phyloP scores from a whole-genome alignment of 2,797 vertebrate genomes.

The Orestias chungarensis region DNA sequence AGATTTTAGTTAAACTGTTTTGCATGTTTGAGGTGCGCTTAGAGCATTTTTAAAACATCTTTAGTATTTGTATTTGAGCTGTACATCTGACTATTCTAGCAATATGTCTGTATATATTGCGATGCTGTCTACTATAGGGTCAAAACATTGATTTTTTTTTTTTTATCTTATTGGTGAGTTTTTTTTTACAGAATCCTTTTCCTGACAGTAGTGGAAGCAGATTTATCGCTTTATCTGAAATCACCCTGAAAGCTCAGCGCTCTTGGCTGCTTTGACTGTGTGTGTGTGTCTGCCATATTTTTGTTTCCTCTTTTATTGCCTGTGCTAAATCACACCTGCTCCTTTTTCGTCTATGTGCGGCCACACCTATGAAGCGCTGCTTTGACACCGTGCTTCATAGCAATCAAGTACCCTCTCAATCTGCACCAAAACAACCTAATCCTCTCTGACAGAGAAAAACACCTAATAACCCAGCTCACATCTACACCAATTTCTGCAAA shows the following conservation, averaged over 20 bases:
- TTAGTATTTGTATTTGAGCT: background rate
- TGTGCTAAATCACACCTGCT: conserved; percentile 92
- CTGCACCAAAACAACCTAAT: conserved; percentile 92
- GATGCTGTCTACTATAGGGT: conserved; percentile 39
- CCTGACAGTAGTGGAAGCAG: conserved; percentile 45
- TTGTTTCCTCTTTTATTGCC: conserved; percentile 73
- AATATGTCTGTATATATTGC: conserved; percentile 43
- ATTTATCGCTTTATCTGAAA: conserved; percentile 55
- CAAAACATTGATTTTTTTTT: conserved; percentile 43
- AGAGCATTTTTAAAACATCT: background rate
- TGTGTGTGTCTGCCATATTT: conserved; percentile 66
- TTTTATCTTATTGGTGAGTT: conserved; percentile 35
- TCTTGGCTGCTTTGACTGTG: conserved; percentile 69
- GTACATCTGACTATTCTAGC: background rate
- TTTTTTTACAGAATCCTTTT: conserved; percentile 34
- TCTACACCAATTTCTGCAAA: conserved; percentile 46
- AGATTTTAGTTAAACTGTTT: background rate
- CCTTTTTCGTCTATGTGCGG: conserved; percentile 89
- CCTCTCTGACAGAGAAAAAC: conserved; percentile 91
- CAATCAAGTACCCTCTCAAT: conserved; percentile 93
- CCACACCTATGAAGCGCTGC: conserved; percentile 91
- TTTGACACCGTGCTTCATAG: conserved; percentile 91
- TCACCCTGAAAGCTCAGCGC: conserved; percentile 76
- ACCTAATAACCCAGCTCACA: conserved; percentile 88
- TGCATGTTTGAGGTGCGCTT: background rate